Evolutionary conservation across 2,888 invertebrate species (phyloP), one percentile per base, ranked within the genome.

Genomic region (Apodemia hepburni): DNA sequence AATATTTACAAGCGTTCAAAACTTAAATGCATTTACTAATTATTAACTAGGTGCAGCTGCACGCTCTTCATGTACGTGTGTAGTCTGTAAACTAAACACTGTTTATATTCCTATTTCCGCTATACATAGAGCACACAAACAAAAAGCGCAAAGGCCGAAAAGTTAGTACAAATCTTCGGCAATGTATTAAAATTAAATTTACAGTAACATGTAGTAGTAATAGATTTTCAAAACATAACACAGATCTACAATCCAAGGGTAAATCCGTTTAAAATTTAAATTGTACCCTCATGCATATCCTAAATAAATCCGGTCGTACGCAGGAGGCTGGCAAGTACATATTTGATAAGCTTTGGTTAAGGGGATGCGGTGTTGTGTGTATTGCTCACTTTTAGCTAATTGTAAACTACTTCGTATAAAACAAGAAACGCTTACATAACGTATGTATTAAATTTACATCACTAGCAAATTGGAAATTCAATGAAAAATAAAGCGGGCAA

Each of bases 191-290:
- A 51, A 51, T 51, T 51, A 79, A 80, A 80, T 79, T 75, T 71
- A 66, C 60, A 65, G 63, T 64, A 64, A 59, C 33, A 58, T 42
- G 85, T 87, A 84, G 15, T 42, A 42, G 42, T 42, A 42, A 90
- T 90, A 87, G 87, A 86, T 89, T 84, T 84, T 79, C 84, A 78
- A 84, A 86, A 84, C 84, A 85, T 78, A 85, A 86, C 83, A 83
- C 80, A 78, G 81, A 80, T 78, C 80, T 76, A 75, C 82, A 86
- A 87, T 86, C 87, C 87, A 89, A 91, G 88, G 90, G 87, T 86
- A 81, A 87, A 89, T 90, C 88, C 90, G 87, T 90, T 91, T 89
- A 90, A 91, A 91, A 90, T 91, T 91, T 91, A 89, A 90, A 90
- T 85, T 81, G 83, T 82, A 89, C 87, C 89, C 88, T 90, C 91